Conservation (phyloP, 2,888 invertebrate species). For the Agrochola circellaris region DNA sequence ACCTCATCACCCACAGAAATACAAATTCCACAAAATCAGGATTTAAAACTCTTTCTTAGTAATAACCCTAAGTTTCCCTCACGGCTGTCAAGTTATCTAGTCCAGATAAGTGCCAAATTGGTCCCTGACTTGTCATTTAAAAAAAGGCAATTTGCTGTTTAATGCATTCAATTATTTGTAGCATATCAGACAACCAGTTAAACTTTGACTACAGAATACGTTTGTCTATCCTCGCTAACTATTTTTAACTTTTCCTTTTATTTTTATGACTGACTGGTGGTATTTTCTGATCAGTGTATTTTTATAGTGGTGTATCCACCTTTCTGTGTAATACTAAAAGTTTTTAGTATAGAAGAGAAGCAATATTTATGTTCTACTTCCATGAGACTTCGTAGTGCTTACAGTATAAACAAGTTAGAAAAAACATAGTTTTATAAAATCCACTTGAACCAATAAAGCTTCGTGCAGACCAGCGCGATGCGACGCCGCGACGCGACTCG, state of each 20-base stretch:
- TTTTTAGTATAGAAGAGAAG: background rate
- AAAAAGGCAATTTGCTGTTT: no score
- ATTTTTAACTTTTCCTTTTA: background rate
- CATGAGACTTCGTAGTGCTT: slow-evolving; percentile 7
- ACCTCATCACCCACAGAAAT: background rate
- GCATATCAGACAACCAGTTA: no score
- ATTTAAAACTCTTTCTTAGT: background rate
- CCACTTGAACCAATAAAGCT: no score
- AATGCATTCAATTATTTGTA: no score
- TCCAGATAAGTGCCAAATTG: no score
- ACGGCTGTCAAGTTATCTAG: no score
- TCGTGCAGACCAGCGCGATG: no score
- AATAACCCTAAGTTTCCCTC: background rate
- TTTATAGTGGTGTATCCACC: background rate
- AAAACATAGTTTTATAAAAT: background rate
- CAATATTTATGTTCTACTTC: slow-evolving; percentile 6
- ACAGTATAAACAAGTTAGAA: slow-evolving; percentile 1
- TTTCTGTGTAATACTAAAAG: background rate
- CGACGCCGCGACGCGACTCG: no score
- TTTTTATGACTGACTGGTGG: background rate
- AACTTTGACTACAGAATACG: background rate
- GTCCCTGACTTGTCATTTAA: no score
- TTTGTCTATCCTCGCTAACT: background rate
- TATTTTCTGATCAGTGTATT: background rate
- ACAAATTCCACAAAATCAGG: background rate